Evolutionary conservation across 2,888 invertebrate genomes (phyloP).

Genomic region (Drosophila flavopinicola): DNA sequence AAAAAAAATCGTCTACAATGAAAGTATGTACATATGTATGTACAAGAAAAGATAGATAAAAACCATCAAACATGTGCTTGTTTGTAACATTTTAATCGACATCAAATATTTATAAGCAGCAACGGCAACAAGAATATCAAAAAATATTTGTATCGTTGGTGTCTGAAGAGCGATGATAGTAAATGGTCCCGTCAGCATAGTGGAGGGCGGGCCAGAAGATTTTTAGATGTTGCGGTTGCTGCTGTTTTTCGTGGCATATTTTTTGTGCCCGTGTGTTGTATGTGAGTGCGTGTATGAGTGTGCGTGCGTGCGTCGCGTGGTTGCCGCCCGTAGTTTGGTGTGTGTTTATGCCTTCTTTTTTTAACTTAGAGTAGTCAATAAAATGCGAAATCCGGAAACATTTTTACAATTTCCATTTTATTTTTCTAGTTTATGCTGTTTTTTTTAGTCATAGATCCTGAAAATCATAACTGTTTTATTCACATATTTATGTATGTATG

Average conservation of each 20-base stretch:
- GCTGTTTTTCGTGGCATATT: constrained; percentile 71
- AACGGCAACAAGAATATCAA: constrained; percentile 11
- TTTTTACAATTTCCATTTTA: too few relatives aligned
- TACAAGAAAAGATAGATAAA: constrained; percentile 12
- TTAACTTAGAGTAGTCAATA: constrained; percentile 15
- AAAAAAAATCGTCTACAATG: too few relatives aligned
- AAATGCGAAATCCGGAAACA: too few relatives aligned
- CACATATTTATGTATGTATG: neutral
- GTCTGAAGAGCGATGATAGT: neutral
- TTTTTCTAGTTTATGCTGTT: neutral
- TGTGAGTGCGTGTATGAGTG: constrained; percentile 11
- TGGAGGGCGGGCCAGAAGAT: constrained; percentile 24
- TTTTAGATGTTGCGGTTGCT: constrained; percentile 37
- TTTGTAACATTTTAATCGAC: constrained; percentile 28
- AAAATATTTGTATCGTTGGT: constrained; percentile 43
- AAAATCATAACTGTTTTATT: too few relatives aligned
- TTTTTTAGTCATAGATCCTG: too few relatives aligned
- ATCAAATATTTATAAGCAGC: constrained; percentile 42
- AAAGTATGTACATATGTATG: constrained; percentile 4
- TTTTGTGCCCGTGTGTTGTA: constrained; percentile 22
- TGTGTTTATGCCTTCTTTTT: constrained; percentile 8
- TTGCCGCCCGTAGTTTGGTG: constrained; percentile 28
- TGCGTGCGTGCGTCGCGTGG: constrained; percentile 19
- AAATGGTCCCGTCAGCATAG: constrained; percentile 16
- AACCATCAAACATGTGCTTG: constrained; percentile 35